A percentile compares a stretch with the other conserved stretches of the same genome.
phyloP scores from a whole-genome alignment of 1,140 invertebrate genomes.

The Steinernema khuongi region DNA sequence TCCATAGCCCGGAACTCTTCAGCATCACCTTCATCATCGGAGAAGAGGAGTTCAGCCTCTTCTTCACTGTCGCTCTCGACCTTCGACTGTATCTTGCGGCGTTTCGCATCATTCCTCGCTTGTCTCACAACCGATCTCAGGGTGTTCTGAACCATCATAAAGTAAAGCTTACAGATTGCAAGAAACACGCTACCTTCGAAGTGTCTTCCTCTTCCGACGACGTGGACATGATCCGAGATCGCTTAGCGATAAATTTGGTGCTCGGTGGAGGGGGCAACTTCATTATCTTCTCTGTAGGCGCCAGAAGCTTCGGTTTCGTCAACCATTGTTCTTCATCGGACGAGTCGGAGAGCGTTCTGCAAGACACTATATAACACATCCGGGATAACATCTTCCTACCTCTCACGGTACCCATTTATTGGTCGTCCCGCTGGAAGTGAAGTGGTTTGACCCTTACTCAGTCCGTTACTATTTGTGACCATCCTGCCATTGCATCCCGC shows the following conservation, averaged over 20 bases:
- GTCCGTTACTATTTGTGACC: background rate
- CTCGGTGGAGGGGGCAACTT: background rate
- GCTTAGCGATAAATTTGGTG: background rate
- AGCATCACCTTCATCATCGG: constrained; percentile 14
- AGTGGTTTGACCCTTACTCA: too few species aligned
- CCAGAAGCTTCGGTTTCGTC: background rate
- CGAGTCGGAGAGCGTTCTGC: background rate
- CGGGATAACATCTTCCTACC: too few species aligned
- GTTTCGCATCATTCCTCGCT: background rate
- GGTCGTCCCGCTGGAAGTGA: background rate
- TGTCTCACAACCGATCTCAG: background rate
- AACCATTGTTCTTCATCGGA: background rate
- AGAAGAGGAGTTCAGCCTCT: background rate
- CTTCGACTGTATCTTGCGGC: background rate
- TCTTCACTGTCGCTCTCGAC: background rate
- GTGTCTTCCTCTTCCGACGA: background rate
- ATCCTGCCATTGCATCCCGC: background rate
- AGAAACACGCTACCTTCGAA: background rate
- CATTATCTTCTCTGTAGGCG: background rate
- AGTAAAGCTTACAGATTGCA: background rate
- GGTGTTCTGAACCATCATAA: background rate
- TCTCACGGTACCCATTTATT: background rate
- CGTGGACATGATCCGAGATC: background rate
- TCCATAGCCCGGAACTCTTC: constrained; percentile 16
- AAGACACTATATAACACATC: background rate